These are phyloP conservation scores for Eupithecia insigniata DNA, from an alignment of 2,888 invertebrate species.

Conservation along the genomic window DNA sequence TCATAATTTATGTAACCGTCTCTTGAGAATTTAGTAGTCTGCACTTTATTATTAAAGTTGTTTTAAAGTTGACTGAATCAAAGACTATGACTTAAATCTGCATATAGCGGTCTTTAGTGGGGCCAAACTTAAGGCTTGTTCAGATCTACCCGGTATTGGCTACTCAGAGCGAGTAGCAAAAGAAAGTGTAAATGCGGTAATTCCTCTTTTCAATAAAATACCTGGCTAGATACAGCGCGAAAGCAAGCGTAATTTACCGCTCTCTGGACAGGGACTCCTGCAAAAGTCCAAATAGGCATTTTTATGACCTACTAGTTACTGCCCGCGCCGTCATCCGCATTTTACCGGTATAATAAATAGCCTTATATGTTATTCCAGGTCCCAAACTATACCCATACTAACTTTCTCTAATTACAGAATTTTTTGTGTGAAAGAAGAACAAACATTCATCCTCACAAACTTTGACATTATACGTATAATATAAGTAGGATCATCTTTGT, in stretches of 20 bases:
- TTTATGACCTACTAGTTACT: too few relatives aligned
- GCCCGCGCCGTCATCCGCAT: too few relatives aligned
- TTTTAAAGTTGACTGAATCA: background rate
- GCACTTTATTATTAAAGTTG: background rate
- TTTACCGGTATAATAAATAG: too few relatives aligned
- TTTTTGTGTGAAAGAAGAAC: too few relatives aligned
- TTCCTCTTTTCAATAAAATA: background rate
- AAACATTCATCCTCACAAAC: too few relatives aligned
- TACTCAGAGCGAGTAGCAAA: background rate
- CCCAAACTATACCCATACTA: too few relatives aligned
- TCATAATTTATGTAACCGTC: constrained; percentile 37
- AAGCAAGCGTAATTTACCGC: background rate
- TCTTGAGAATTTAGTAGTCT: constrained; percentile 6
- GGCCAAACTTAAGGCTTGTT: too few relatives aligned
- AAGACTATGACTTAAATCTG: background rate
- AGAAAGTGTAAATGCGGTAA: background rate
- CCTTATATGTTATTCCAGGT: too few relatives aligned
- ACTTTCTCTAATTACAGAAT: too few relatives aligned
- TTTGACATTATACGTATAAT: too few relatives aligned
- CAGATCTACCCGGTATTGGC: background rate
- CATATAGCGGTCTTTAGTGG: background rate
- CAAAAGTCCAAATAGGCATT: background rate
- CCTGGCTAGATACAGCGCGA: background rate
- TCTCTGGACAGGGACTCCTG: background rate
- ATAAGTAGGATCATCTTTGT: too few relatives aligned